Percentiles rank a stretch among this genome's conserved stretches.
Conservation (phyloP, 2,113 vertebrate genomes). For the Onychostoma macrolepis region DNA sequence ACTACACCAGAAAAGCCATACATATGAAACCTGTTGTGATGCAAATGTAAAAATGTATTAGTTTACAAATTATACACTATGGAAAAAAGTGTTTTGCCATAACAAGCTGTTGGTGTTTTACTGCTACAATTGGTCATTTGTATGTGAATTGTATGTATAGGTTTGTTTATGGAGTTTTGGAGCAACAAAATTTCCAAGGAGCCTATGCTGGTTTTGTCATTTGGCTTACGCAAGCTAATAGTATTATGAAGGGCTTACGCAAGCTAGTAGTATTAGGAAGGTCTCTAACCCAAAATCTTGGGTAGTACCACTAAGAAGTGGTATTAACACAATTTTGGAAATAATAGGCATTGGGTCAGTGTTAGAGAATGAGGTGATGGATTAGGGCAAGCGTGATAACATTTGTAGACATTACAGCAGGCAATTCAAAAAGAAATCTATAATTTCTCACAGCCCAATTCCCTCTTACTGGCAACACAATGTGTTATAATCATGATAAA, state of each 20-base stretch:
- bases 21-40: neutral
- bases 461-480: neutral
- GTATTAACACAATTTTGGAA: neutral
- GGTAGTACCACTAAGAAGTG: constrained; percentile 14
- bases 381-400: neutral
- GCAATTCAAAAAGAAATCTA: neutral
- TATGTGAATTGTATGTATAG: neutral
- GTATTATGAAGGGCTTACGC: neutral
- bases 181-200: neutral
- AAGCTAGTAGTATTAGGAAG: neutral
- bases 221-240: neutral
- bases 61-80: neutral
- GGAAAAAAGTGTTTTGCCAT: neutral
- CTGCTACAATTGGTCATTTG: no score
- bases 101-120: neutral
- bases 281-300: neutral
- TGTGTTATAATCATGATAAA: neutral
- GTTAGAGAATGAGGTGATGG: constrained; percentile 3
- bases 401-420: neutral
- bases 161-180: neutral
- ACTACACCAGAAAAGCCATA: neutral
- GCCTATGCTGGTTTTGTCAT: neutral
- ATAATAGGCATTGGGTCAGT: constrained; percentile 13
- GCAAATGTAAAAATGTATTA: neutral
- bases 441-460: constrained; percentile 9